Base-by-base conservation (phyloP, 2,888 invertebrate species). In the Platynereis dumerilii region DNA sequence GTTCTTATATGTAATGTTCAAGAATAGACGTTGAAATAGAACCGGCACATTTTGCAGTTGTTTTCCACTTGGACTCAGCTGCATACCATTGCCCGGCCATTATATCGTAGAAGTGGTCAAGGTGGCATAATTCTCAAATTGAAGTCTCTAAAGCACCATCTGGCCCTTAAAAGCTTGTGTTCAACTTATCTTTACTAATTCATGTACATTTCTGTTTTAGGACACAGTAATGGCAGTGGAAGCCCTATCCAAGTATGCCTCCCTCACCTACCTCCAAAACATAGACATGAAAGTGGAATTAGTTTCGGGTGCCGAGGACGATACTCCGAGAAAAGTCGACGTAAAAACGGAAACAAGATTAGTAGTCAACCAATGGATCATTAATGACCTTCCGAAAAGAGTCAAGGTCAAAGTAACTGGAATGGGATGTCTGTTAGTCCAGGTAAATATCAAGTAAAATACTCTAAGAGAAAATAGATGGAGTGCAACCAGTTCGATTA, bases 181-280 rank as follows among this genome's bases (percentile, higher is more conserved):
- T n/a, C n/a, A n/a, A n/a, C n/a, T n/a, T n/a, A n/a, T n/a, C n/a
- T n/a, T n/a, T n/a, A n/a, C n/a, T n/a, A n/a, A n/a, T n/a, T n/a
- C n/a, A n/a, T n/a, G n/a, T n/a, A n/a, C n/a, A 7, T 55, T 17
- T 27, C 2, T 54, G 1, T 61, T 54, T 10, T 42, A 61, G 61
- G 61, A 61, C 42, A 61, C 61, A 15, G 61, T 61, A 5, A 54
- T 61, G 22, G 61, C 61, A 20, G 61, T 61, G 42, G 61, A 53
- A 29, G 54, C 61, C 1, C 28, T 61, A 27, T n/a, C 61, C 45
- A 54, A 42, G 39, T 61, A 55, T 26, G 61, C 61, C 29, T 34
- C 61, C 1, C 29, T 48, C 20, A 61, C 61, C 1, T 61, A 28
- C 55, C 34, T 34, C 7, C 61, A 55, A 20, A 39, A 54, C 7